These are phyloP conservation scores for Corapipo altera DNA, from an alignment of 2,113 vertebrate species.

Conservation along the genomic window DNA sequence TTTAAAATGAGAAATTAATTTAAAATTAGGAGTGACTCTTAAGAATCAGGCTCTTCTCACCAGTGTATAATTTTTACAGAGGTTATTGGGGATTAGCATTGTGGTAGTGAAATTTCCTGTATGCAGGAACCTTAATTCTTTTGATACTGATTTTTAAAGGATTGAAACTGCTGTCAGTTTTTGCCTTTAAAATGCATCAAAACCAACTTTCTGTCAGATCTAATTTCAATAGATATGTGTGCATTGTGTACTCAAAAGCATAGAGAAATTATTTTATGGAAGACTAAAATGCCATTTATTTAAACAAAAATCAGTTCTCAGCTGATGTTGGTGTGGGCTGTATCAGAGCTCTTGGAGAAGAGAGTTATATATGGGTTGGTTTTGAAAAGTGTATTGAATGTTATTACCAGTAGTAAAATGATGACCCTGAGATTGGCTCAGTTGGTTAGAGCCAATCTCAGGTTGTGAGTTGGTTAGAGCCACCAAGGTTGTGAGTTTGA, in stretches of 20 bases:
- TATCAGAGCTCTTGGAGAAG: neutral
- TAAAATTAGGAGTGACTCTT: neutral
- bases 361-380: neutral
- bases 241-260: neutral
- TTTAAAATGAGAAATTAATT: neutral
- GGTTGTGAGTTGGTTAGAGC: no score
- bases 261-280: neutral
- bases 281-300: neutral
- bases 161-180: neutral
- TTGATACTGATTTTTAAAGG: neutral
- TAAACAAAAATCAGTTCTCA: accelerated
- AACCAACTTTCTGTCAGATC: neutral
- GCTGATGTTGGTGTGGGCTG: neutral
- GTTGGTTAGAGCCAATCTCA: neutral
- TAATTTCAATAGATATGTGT: neutral
- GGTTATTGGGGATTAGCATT: neutral
- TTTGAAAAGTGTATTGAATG: neutral
- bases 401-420: neutral
- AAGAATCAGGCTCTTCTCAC: neutral
- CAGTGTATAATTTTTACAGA: neutral
- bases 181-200: neutral
- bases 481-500: neutral
- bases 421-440: neutral
- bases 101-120: neutral
- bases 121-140: neutral